phyloP scores from a whole-genome alignment of 2,797 vertebrate genomes.

The Macropus fuliginosus region DNA sequence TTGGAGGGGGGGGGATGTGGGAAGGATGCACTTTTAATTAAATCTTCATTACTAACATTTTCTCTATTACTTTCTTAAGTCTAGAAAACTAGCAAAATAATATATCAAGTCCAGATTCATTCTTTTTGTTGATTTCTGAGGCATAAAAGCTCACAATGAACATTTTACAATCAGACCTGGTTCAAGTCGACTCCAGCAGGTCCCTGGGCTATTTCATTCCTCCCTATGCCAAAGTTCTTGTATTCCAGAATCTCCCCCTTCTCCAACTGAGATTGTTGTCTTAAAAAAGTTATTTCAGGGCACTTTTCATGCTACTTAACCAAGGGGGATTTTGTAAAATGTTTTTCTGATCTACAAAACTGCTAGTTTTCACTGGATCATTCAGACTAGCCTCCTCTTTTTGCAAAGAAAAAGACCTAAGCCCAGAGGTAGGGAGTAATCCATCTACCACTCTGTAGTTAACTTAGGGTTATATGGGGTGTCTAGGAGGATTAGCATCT shows the following conservation, averaged over 20 bases:
- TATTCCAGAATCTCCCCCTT: not conserved
- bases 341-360: not conserved
- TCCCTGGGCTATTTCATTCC: not conserved
- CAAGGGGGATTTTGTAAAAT: not conserved
- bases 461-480: not conserved
- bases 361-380: not conserved
- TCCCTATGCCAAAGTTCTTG: not conserved
- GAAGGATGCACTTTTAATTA: not conserved
- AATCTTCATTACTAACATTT: not conserved
- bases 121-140: not conserved
- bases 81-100: not conserved
- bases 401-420: not conserved
- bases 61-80: not conserved
- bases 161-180: not conserved
- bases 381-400: not conserved
- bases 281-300: not conserved
- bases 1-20: rapidly evolving
- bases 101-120: not conserved
- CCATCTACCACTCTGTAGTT: not conserved
- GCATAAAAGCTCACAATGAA: not conserved
- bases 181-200: not conserved
- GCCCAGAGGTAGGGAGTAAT: not conserved
- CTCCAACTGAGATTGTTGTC: not conserved
- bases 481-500: not conserved
- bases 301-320: not conserved